A percentile compares a stretch with the other conserved stretches of the same genome.
These are phyloP conservation scores for Linurgus olivaceus DNA, from an alignment of 2,797 vertebrate species.

Conservation along the genomic window DNA sequence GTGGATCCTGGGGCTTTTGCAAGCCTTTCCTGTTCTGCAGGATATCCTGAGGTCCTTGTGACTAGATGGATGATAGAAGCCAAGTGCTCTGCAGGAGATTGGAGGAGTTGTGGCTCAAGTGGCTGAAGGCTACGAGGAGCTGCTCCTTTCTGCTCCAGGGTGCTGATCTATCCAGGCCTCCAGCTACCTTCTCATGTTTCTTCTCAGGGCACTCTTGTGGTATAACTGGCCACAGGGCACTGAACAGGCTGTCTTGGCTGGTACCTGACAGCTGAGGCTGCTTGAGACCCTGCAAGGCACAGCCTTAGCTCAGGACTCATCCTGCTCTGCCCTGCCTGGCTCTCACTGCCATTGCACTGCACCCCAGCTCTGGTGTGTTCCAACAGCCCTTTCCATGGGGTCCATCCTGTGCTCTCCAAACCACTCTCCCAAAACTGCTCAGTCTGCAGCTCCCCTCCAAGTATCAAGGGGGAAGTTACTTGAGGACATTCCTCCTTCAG, in stretches of 20 bases:
- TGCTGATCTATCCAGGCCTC: neutral
- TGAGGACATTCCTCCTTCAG: conserved; percentile 2
- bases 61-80: neutral
- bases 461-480: neutral
- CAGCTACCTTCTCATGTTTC: neutral
- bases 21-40: conserved; percentile 56
- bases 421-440: neutral
- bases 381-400: rapidly evolving
- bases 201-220: neutral
- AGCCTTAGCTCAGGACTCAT: neutral
- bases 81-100: neutral
- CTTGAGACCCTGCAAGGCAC: neutral
- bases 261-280: neutral
- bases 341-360: rapidly evolving
- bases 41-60: conserved; percentile 54
- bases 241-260: neutral
- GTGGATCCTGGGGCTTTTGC: neutral
- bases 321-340: neutral
- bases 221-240: neutral
- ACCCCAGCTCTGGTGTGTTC: rapidly evolving
- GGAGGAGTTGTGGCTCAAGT: neutral
- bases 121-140: neutral
- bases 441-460: neutral
- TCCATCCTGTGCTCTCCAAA: neutral
- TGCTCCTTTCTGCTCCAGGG: neutral